Evolutionary conservation across 1,140 invertebrate genomes (phyloP).

Genomic region (Drosophila nasuta): DNA sequence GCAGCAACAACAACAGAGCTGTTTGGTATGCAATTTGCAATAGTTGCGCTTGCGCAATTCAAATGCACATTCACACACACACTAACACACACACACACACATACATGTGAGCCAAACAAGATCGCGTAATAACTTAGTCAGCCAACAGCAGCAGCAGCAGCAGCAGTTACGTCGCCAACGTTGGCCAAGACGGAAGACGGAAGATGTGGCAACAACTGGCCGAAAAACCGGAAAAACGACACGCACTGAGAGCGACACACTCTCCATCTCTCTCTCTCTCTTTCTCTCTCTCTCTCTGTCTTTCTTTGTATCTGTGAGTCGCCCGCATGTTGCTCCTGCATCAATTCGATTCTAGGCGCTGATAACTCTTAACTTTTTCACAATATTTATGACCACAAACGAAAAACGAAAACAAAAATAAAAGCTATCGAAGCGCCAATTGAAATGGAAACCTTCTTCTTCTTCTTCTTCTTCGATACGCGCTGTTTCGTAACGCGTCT

Average conservation of each 20-base stretch:
- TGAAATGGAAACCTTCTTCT: slow-evolving; percentile 69
- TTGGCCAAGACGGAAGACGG: slow-evolving; percentile 65
- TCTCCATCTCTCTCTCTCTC: background rate
- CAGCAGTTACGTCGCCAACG: slow-evolving; percentile 41
- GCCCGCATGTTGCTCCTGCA: background rate
- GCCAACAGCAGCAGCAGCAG: slow-evolving; percentile 49
- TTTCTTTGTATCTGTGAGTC: background rate
- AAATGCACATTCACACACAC: slow-evolving; percentile 66
- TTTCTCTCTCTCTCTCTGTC: background rate
- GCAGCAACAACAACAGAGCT: slow-evolving; percentile 47
- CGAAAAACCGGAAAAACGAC: slow-evolving; percentile 79
- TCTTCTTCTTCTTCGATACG: slow-evolving; percentile 2
- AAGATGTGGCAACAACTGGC: slow-evolving; percentile 57
- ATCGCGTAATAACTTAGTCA: slow-evolving; percentile 81
- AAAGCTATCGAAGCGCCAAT: slow-evolving; percentile 41
- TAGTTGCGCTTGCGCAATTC: slow-evolving; percentile 82
- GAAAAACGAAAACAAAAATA: no score
- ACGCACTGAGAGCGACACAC: slow-evolving; percentile 53
- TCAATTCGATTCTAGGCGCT: slow-evolving; percentile 38
- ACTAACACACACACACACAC: slow-evolving; percentile 26
- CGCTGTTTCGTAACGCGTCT: slow-evolving; percentile 44
- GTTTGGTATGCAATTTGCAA: slow-evolving; percentile 80
- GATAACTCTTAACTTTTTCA: slow-evolving; percentile 38
- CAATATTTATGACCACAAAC: slow-evolving; percentile 50
- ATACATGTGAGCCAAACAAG: slow-evolving; percentile 55